Percentiles rank a stretch among this genome's conserved stretches.
These are phyloP conservation scores for Dilophus febrilis DNA, from an alignment of 2,888 invertebrate species.

Conservation along the genomic window DNA sequence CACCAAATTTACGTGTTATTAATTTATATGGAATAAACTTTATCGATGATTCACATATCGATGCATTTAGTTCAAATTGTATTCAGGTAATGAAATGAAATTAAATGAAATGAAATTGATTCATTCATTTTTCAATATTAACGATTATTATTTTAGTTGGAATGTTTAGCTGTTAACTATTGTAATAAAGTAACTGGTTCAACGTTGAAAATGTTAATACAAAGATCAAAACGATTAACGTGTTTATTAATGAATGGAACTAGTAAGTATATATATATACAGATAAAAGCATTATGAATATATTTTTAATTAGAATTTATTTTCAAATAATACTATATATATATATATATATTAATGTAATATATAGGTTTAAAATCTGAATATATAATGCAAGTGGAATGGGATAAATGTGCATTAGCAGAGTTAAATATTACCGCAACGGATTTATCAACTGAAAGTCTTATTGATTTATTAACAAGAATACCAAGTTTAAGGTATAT, in stretches of 20 bases:
- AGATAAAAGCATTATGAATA: neutral
- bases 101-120: neutral
- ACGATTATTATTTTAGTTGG: slow-evolving; percentile 56
- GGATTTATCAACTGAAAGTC: slow-evolving; percentile 82
- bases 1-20: slow-evolving; percentile 92
- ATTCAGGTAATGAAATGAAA: slow-evolving; percentile 44
- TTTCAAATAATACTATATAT: too few relatives aligned
- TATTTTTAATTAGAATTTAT: too few relatives aligned
- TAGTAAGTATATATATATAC: slow-evolving; percentile 38
- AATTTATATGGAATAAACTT: slow-evolving; percentile 98
- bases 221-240: slow-evolving; percentile 77
- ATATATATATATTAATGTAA: too few relatives aligned
- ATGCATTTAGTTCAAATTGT: slow-evolving; percentile 92
- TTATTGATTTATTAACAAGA: slow-evolving; percentile 79
- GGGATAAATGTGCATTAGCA: slow-evolving; percentile 89
- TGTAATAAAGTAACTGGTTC: slow-evolving; percentile 94
- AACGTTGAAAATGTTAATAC: slow-evolving; percentile 84
- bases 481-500: slow-evolving; percentile 51
- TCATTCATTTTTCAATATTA: neutral
- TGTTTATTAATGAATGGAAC: slow-evolving; percentile 95
- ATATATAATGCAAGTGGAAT: slow-evolving; percentile 88
- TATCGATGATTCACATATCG: slow-evolving; percentile 96
- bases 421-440: slow-evolving; percentile 96
- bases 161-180: slow-evolving; percentile 92
- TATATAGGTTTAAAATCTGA: slow-evolving; percentile 70